Base-by-base conservation (phyloP, 2,797 vertebrate species). In the Sebastes trivittatus region DNA sequence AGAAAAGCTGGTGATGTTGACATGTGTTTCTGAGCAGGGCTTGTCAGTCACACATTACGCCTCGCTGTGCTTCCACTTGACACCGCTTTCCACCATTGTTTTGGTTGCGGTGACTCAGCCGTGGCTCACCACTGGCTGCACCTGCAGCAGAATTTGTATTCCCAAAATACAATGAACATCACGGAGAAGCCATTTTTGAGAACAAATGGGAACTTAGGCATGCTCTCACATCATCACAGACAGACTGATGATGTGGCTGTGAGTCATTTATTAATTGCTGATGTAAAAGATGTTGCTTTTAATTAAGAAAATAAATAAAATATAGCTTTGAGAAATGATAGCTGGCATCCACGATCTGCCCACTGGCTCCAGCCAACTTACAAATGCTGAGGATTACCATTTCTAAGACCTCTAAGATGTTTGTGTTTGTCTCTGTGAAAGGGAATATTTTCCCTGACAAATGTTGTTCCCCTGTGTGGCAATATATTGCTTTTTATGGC, bases 11-110 rank as follows among this genome's bases (percentile, higher is more conserved):
- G 20, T 60, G 72, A 66, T 62, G 65, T 20, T 58, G 25, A 67
- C 13, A 42, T 58, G 61, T 70, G 46, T 79, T 72, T 86, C 20
- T 52, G 52, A 84, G 54, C 59, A 25, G 54, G 25, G 23, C 61
- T 69, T 38, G 55, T 82, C 69, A 70, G 78, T 73, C 52, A 61
- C 70, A 82, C 34, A 72, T 82, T 52, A 72, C 6, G 25, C 78
- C 60, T 77, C n/a, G 4, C 61, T 82, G 73, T 65, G 66, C 22
- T 75, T 75, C 71, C 32, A 68, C 56, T 86, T 74, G 11, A 82
- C 72, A 70, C 58, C 4, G 11, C 75, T 84, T 72, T 77, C 8
- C 66, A 29, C 36, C 49, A 72, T 75, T 86, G 83, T 86, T 68
- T 61, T 20, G 30, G 59, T 78, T 34, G 25, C 29, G 46, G 60